Conservation (phyloP, 2,888 invertebrate species). For the Charanyca ferruginea region DNA sequence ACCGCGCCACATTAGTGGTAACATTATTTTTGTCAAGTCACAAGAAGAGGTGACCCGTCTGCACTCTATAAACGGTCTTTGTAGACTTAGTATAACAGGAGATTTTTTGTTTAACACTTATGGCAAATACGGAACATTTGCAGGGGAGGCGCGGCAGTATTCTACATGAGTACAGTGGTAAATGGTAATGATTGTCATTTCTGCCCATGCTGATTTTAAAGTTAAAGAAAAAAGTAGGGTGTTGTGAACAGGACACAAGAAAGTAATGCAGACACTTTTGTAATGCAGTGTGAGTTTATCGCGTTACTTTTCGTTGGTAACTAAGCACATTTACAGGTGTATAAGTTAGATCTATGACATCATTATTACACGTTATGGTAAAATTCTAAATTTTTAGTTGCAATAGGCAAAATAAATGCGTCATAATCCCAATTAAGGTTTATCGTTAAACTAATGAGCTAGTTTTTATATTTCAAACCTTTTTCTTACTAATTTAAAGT, state of each 20-base stretch:
- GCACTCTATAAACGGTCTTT: conserved; percentile 2
- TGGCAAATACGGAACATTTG: conserved; percentile 65
- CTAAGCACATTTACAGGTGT: no score
- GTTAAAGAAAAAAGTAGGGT: conserved; percentile 31
- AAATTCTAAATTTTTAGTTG: no score
- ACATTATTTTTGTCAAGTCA: no score
- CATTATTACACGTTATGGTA: no score
- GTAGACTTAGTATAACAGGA: conserved; percentile 57
- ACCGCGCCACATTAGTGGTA: no score
- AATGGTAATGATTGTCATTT: conserved; percentile 56
- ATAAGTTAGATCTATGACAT: no score
- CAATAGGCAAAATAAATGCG: no score
- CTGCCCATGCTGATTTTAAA: conserved; percentile 51
- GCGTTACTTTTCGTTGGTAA: no score
- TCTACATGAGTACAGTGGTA: conserved; percentile 45
- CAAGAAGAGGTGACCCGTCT: conserved; percentile 26
- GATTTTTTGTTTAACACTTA: conserved; percentile 57
- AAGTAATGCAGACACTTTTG: conserved; percentile 20
- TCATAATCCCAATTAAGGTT: no score
- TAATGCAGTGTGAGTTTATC: conserved; percentile 12
- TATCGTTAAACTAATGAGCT: no score
- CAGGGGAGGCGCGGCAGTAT: conserved; percentile 46
- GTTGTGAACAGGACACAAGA: conserved; percentile 17
- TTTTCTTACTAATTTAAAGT: no score
- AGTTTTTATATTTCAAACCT: no score